These are phyloP conservation scores for Penaeus vannamei DNA, from an alignment of 1,140 invertebrate genomes.

Conservation along the genomic window DNA sequence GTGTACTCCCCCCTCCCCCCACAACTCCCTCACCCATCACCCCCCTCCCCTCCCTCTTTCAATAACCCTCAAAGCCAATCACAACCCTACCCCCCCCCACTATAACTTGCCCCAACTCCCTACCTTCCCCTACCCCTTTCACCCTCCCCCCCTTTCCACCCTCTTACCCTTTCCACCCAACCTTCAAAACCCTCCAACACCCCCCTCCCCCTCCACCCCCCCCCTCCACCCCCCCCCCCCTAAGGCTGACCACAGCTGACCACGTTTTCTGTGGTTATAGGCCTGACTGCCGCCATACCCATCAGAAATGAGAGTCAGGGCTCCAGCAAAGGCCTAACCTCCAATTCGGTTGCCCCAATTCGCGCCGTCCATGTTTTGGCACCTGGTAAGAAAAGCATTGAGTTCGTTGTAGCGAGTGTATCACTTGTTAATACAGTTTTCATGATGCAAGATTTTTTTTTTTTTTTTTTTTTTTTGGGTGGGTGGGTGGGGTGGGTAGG, in stretches of 20 bases:
- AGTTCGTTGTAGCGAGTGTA: conserved; percentile 42
- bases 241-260: conserved; percentile 23
- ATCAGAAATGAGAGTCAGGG: conserved; percentile 56
- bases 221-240: background rate
- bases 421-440: background rate
- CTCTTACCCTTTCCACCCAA: too few relatives aligned
- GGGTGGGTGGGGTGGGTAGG: too few relatives aligned
- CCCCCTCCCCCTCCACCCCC: too few relatives aligned
- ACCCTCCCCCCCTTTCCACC: too few relatives aligned
- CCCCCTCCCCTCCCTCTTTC: too few relatives aligned
- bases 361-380: conserved; percentile 60
- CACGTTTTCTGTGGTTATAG: conserved; percentile 51
- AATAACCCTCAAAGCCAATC: background rate
- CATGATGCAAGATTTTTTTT: background rate
- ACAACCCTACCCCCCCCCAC: conserved; percentile 8
- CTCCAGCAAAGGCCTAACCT: conserved; percentile 45
- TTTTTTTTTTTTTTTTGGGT: too few relatives aligned
- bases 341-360: conserved; percentile 54
- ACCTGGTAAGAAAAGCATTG: conserved; percentile 48
- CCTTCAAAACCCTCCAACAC: too few relatives aligned
- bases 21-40: too few relatives aligned
- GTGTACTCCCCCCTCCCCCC: too few relatives aligned
- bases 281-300: conserved; percentile 59
- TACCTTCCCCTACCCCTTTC: background rate
- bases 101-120: background rate